Conservation (phyloP, 1,140 invertebrate genomes). For the Teleopsis dalmanni region DNA sequence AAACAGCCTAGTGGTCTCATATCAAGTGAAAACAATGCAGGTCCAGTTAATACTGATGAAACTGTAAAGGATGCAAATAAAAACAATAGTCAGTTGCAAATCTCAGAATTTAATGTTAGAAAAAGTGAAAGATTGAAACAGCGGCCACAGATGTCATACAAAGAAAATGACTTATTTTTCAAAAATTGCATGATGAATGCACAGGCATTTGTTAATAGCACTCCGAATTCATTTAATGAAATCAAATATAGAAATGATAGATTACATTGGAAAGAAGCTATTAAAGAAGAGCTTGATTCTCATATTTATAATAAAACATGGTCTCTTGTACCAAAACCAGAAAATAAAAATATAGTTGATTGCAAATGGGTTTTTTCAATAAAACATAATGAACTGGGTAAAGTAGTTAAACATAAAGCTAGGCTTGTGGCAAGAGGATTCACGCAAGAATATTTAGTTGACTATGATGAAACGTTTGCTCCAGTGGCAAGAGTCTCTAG, state of each 20-base stretch:
- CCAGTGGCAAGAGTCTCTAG: constrained; percentile 15
- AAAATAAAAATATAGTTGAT: constrained; percentile 40
- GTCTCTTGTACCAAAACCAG: constrained; percentile 37
- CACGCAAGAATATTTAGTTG: constrained; percentile 21
- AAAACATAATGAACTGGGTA: constrained; percentile 33
- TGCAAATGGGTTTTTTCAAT: constrained; percentile 39
- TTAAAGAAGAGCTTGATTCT: constrained; percentile 39
- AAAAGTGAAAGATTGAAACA: constrained; percentile 26
- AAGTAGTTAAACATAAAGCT: constrained; percentile 39
- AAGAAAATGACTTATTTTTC: constrained; percentile 17
- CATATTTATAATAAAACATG: constrained; percentile 39
- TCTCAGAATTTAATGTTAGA: constrained; percentile 4
- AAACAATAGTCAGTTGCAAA: constrained; percentile 8
- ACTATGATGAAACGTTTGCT: constrained; percentile 10
- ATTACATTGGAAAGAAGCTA: constrained; percentile 34
- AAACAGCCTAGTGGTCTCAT: constrained; percentile 10
- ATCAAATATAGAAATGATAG: constrained; percentile 30
- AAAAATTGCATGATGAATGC: constrained; percentile 18
- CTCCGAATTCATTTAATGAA: constrained; percentile 28
- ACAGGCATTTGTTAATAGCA: constrained; percentile 17
- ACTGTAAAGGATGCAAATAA: constrained; percentile 9
- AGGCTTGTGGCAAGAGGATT: constrained; percentile 44
- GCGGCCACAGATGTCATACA: constrained; percentile 22
- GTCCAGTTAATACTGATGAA: constrained; percentile 12
- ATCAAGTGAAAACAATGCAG: constrained; percentile 11